phyloP scores from a whole-genome alignment of 2,888 invertebrate species.

The Chrysolina oricalcia region DNA sequence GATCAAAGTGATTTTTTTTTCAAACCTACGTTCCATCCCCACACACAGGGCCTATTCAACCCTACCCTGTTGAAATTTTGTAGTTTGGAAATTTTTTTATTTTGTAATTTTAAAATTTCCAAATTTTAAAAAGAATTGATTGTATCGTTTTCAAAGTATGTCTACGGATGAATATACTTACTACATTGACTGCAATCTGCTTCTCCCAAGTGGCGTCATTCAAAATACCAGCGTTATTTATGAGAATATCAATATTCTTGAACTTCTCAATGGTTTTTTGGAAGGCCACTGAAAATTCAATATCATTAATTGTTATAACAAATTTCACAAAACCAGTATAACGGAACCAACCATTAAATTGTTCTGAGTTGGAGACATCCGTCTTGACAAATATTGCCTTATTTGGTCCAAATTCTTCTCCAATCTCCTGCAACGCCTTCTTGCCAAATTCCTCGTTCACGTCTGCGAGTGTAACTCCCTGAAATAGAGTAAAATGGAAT shows the following conservation, averaged over 20 bases:
- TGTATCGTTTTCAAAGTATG: too few species aligned
- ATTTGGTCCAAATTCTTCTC: slow-evolving; percentile 54
- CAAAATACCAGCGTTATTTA: slow-evolving; percentile 59
- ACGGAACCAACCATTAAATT: slow-evolving; percentile 51
- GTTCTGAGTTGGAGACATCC: slow-evolving; percentile 52
- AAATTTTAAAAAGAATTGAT: too few species aligned
- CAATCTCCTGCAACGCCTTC: slow-evolving; percentile 50
- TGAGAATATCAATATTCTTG: slow-evolving; percentile 55
- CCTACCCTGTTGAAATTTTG: too few species aligned
- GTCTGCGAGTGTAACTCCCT: slow-evolving; percentile 58
- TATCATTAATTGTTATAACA: not conserved
- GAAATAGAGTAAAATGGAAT: slow-evolving; percentile 18
- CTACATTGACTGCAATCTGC: slow-evolving; percentile 56
- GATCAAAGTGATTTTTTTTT: too few species aligned
- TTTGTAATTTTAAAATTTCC: too few species aligned
- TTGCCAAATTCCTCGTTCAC: slow-evolving; percentile 47
- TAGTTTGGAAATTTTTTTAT: too few species aligned
- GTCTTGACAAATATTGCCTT: slow-evolving; percentile 56
- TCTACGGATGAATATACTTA: slow-evolving; percentile 39
- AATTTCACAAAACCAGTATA: not conserved
- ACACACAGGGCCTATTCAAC: too few species aligned
- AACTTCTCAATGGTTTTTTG: slow-evolving; percentile 54
- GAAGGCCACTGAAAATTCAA: slow-evolving; percentile 54
- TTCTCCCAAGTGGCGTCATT: slow-evolving; percentile 56
- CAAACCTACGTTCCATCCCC: too few species aligned